Evolutionary conservation across 35 echinoderm and acorn worm species (phyloP).

Genomic region (Ptychodera flava): DNA sequence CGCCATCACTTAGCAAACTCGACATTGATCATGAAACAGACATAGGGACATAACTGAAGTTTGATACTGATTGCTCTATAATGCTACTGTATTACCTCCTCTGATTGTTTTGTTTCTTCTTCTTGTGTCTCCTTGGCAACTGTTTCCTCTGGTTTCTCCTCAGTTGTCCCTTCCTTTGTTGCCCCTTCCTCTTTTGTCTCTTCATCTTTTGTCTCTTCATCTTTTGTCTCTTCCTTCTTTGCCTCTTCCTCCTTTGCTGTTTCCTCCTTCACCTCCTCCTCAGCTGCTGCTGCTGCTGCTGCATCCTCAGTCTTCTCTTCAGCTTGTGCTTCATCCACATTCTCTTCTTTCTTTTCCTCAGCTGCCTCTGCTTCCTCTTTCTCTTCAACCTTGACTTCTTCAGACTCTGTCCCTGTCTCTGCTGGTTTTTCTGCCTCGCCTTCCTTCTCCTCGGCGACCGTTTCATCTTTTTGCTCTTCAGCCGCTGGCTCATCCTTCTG

Average conservation of each 20-base stretch:
- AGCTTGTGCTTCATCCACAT: constrained; percentile 5
- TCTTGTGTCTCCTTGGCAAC: too few relatives aligned
- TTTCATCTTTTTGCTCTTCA: constrained; percentile 15
- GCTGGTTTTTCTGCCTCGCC: not conserved
- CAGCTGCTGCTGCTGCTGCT: not conserved
- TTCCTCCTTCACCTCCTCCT: constrained; percentile 5
- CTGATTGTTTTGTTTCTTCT: too few relatives aligned
- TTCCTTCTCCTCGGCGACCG: not conserved
- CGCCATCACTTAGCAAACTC: too few relatives aligned
- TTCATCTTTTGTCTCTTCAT: not conserved
- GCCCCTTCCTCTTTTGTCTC: not conserved
- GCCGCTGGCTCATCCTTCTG: not conserved
- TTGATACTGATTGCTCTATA: too few relatives aligned
- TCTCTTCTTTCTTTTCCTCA: not conserved
- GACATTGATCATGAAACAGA: too few relatives aligned
- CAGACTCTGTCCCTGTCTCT: too few relatives aligned
- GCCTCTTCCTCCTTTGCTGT: constrained; percentile 21
- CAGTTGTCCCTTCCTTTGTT: not conserved
- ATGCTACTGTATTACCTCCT: too few relatives aligned
- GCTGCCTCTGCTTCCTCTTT: not conserved
- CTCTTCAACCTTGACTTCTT: too few relatives aligned
- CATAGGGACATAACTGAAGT: too few relatives aligned
- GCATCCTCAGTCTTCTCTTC: constrained; percentile 10
- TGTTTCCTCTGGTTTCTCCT: not conserved
- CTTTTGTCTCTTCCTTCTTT: not conserved